phyloP scores from a whole-genome alignment of 2,797 vertebrate species.

The Numenius phaeopus region DNA sequence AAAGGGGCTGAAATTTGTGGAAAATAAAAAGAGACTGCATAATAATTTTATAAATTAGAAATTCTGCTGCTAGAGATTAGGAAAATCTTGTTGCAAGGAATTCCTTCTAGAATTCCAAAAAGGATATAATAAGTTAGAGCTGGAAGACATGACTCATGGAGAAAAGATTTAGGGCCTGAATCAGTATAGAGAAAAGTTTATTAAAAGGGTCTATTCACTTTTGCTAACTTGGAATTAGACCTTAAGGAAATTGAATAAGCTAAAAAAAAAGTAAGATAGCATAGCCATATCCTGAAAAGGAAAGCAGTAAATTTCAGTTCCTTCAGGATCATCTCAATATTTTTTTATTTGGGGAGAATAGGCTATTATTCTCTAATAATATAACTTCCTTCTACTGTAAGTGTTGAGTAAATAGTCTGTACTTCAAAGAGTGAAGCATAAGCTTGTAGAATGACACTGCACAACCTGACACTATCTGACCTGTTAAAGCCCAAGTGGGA shows the following conservation, averaged over 20 bases:
- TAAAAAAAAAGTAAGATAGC: neutral
- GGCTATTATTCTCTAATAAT: neutral
- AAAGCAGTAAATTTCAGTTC: neutral
- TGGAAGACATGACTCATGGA: neutral
- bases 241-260: neutral
- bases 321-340: neutral
- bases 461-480: neutral
- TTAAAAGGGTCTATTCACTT: neutral
- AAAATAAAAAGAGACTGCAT: neutral
- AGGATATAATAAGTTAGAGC: neutral
- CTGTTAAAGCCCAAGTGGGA: neutral
- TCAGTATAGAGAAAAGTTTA: neutral
- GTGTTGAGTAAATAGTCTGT: neutral
- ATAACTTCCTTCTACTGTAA: neutral
- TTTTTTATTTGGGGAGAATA: neutral
- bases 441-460: neutral
- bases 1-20: neutral
- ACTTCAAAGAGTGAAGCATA: neutral
- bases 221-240: neutral
- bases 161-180: neutral
- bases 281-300: neutral
- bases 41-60: neutral
- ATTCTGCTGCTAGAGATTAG: neutral
- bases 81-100: neutral
- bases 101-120: neutral